Evolutionary conservation across 2,113 vertebrate genomes (phyloP), one percentile per base, ranked within the genome.

Genomic region (Malurus elegans): DNA sequence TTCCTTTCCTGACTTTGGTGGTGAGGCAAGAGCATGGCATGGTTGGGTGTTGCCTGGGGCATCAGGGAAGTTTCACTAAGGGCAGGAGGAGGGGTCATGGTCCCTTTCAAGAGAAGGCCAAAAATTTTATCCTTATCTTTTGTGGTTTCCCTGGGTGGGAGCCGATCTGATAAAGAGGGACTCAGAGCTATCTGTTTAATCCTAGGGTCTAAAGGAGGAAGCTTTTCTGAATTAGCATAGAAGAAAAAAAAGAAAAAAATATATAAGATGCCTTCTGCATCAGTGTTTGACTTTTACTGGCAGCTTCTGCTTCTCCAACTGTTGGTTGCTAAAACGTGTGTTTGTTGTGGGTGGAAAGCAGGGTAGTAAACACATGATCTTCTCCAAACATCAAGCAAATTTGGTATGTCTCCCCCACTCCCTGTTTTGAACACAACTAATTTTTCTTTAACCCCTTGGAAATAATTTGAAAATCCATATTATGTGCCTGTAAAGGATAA

Each of bases 281-380:
- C 53, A 67, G 38, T 40, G 42, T 85, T 69, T 73, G 47, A 92
- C 51, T 94, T 96, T 34, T 54, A 80, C 81, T 92, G 50, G 64
- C 92, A 96, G 42, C 40, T 87, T 89, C 84, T 73, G 73, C 64
- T 83, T 92, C 57, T 67, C 90, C 89, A 94, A 76, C 85, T 97
- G 72, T 92, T 96, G 4, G 5, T 73, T 16, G 26, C 75, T 50
- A 85, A 94, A 94, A 89, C 0, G 10, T 89, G 72, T 82, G 42
- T 66, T 95, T 87, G 23, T 65, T 3, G n/a, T 73, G 87, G 81
- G 87, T 90, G 93, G 81, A 72, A 73, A 79, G 61, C 36, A 92
- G 53, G 21, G 36, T 87, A 94, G 78, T 96, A 96, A 95, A 96
- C 84, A 91, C 90, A 91, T 8, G 28, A 72, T 72, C 34, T 66